Base-by-base conservation (phyloP, 2,888 invertebrate species). In the Steromphala cineraria region DNA sequence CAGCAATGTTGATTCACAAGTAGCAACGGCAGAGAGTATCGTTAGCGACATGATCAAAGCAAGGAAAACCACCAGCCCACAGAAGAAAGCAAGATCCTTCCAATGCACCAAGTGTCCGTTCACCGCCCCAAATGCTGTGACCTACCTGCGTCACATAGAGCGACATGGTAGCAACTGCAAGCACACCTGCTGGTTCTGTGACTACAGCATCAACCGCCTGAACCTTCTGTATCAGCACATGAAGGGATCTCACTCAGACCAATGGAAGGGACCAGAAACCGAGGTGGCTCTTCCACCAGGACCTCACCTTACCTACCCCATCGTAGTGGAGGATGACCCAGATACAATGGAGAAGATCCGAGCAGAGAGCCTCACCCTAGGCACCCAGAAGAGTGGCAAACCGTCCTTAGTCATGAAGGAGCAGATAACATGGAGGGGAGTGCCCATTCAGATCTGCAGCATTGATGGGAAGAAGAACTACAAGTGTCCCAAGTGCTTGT, bases 401-500 rank as follows among this genome's bases (percentile, higher is more conserved):
- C 76, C 76, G n/a, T 24, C 55, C 31, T 55, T 76, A 31, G 31
- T 76, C 55, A n/a, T 76, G 28, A 82, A 82, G 46, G 71, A 75
- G 19, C 40, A 67, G 53, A 40, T 56, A 10, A 55, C 79, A 7
- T 89, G 82, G 86, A 79, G 85, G 67, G 89, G 88, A 8, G 81
- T 84, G 71, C 85, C 86, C 13, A 79, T 86, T 21, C 84, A 86
- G 78, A 86, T 86, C 28, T 87, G 85, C 81, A 92, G 62, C 89
- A 86, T 87, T 78, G 90, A 88, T 85, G 89, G 90, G 21, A 85
- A 84, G 46, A 88, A 86, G 71, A 82, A 85, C 62, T 88, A 90
- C 83, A 92, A 92, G 75, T 95, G 95, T 86, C 95, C 95, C 3
- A 87, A 87, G 21, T 92, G 92, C 82, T 80, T 86, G 10, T 91